Percentiles rank a stretch among this genome's conserved stretches.
These are phyloP conservation scores for Gila orcuttii DNA, from an alignment of 2,113 vertebrate species.

Conservation along the genomic window DNA sequence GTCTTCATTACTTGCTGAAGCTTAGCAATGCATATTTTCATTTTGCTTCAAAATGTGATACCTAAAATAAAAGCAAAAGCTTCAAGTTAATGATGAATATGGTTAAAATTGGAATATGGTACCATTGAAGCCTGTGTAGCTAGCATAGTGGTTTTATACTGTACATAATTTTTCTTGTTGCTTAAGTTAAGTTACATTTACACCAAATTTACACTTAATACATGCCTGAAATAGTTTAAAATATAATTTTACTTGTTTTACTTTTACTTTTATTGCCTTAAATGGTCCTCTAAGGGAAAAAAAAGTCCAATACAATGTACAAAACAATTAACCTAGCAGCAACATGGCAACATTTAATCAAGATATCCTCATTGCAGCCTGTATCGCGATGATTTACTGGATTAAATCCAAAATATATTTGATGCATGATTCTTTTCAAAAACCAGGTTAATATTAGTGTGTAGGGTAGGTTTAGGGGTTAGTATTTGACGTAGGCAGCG, in stretches of 20 bases:
- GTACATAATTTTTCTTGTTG: not conserved
- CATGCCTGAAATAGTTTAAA: not conserved
- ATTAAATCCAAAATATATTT: too few species aligned
- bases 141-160: not conserved
- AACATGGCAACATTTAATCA: not conserved
- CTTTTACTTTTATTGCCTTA: not conserved
- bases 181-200: not conserved
- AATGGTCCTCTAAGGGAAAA: not conserved
- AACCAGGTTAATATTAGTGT: too few species aligned
- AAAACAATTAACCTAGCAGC: not conserved
- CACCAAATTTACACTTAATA: not conserved
- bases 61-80: not conserved
- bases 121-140: not conserved
- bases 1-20: constrained; percentile 25
- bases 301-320: not conserved
- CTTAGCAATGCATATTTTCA: constrained; percentile 15
- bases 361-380: too few species aligned
- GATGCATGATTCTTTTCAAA: too few species aligned
- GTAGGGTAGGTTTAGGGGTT: too few species aligned
- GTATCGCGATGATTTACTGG: too few species aligned
- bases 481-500: too few species aligned
- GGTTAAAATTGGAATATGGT: not conserved
- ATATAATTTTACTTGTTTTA: not conserved
- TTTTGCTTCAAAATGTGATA: constrained; percentile 4
- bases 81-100: not conserved